Evolutionary conservation across 1,140 invertebrate genomes (phyloP).

Genomic region (Drosophila subpulchrella): DNA sequence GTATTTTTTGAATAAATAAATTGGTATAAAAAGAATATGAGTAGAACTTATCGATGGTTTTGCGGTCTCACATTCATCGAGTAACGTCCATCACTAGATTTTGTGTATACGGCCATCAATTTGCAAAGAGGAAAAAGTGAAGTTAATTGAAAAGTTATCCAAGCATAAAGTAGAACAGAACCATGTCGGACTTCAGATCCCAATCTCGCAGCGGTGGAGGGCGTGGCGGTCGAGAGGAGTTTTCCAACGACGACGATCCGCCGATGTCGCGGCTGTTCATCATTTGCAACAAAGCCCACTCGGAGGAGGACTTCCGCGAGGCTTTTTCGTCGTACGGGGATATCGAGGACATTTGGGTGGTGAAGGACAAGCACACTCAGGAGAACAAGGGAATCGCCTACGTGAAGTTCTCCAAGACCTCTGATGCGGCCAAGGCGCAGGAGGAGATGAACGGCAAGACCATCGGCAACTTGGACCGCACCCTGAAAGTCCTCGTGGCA

Average conservation of each 20-base stretch:
- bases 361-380: constrained; percentile 93
- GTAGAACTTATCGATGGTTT: too few species aligned
- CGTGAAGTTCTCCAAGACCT: constrained; percentile 94
- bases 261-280: constrained; percentile 94
- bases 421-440: constrained; percentile 92
- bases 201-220: constrained; percentile 73
- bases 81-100: background rate
- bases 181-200: constrained; percentile 80
- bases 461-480: constrained; percentile 90
- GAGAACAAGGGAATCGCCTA: constrained; percentile 94
- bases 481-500: constrained; percentile 95
- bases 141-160: constrained; percentile 3
- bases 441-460: constrained; percentile 94
- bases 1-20: too few species aligned
- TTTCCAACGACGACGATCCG: constrained; percentile 87
- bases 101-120: constrained; percentile 45
- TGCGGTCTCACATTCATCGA: too few species aligned
- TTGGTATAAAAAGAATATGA: too few species aligned
- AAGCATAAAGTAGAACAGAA: constrained; percentile 23
- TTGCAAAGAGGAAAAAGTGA: constrained; percentile 11
- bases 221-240: constrained; percentile 67
- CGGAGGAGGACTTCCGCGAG: constrained; percentile 91
- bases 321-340: constrained; percentile 92
- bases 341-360: constrained; percentile 95
- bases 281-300: constrained; percentile 92